A percentile compares a stretch with the other conserved stretches of the same genome.
phyloP scores from a whole-genome alignment of 2,797 vertebrate genomes.

The Galago senegalensis region DNA sequence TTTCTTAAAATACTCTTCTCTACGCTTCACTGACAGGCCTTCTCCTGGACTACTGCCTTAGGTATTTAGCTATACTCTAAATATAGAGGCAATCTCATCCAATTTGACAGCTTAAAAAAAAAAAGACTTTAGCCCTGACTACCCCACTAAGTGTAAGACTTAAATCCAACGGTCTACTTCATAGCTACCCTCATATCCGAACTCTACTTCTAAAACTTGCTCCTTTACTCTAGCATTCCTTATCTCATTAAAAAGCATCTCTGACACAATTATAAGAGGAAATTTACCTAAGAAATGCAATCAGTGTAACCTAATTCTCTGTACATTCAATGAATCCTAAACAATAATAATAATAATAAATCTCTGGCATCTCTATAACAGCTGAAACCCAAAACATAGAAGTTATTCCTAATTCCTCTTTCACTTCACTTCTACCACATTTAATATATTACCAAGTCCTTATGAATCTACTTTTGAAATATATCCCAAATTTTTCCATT shows the following conservation, averaged over 20 bases:
- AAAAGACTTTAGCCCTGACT: background rate
- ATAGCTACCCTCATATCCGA: background rate
- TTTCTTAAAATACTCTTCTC: background rate
- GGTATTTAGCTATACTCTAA: background rate
- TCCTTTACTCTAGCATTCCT: background rate
- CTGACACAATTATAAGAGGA: too few relatives aligned
- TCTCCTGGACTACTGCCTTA: background rate
- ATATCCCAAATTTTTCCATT: background rate
- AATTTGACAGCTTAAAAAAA: background rate
- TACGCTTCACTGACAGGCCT: background rate
- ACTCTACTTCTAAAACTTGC: background rate
- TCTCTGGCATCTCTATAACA: background rate
- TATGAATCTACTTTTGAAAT: slow-evolving; percentile 40
- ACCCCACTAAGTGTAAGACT: background rate
- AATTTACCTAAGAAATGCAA: too few relatives aligned
- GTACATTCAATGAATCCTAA: too few relatives aligned
- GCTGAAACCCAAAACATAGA: background rate
- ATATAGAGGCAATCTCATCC: background rate
- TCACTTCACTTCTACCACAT: background rate
- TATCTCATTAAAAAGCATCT: background rate
- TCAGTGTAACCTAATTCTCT: too few relatives aligned
- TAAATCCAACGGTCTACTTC: background rate
- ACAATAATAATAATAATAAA: too few relatives aligned
- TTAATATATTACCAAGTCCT: background rate
- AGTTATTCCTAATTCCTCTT: background rate